A percentile compares a stretch with the other conserved stretches of the same genome.
Conservation (phyloP, 2,888 invertebrate species). For the Taenaris catops region DNA sequence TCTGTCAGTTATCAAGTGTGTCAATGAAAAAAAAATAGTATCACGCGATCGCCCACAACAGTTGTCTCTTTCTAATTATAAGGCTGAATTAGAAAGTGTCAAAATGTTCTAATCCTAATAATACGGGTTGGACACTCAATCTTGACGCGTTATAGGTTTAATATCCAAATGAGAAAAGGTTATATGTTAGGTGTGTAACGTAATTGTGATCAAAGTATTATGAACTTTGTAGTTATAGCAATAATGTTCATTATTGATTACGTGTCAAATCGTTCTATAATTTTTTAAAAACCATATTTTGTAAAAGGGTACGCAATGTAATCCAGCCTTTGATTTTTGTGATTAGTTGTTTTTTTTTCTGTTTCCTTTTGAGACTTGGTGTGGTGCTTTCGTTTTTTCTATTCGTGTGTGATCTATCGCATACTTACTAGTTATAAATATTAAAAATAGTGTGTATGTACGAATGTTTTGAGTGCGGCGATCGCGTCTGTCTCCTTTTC, state of each 20-base stretch:
- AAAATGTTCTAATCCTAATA: constrained; percentile 34
- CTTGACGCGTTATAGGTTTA: constrained; percentile 27
- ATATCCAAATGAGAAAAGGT: constrained; percentile 25
- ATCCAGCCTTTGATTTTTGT: constrained; percentile 34
- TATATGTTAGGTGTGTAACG: constrained; percentile 38
- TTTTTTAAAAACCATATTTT: no score
- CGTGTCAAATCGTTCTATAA: constrained; percentile 38
- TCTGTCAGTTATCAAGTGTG: constrained; percentile 17
- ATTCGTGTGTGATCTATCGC: constrained; percentile 38
- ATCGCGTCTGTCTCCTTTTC: constrained; percentile 49
- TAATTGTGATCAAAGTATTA: constrained; percentile 70
- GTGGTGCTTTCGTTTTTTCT: constrained; percentile 44
- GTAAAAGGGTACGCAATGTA: constrained; percentile 2
- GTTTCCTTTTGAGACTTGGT: constrained; percentile 41
- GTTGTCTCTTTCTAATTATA: constrained; percentile 72
- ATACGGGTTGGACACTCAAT: constrained; percentile 35
- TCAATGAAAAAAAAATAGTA: constrained; percentile 16
- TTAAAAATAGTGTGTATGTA: constrained; percentile 38
- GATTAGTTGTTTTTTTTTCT: constrained; percentile 24
- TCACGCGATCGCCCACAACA: constrained; percentile 53
- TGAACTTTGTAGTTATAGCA: constrained; percentile 66
- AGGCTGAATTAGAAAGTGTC: constrained; percentile 78
- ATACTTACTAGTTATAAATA: constrained; percentile 42
- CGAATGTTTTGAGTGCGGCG: constrained; percentile 53
- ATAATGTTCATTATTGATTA: constrained; percentile 52